A percentile compares a stretch with the other conserved stretches of the same genome.
phyloP scores from a whole-genome alignment of 1,140 invertebrate genomes.

The Papilio polyxenes region DNA sequence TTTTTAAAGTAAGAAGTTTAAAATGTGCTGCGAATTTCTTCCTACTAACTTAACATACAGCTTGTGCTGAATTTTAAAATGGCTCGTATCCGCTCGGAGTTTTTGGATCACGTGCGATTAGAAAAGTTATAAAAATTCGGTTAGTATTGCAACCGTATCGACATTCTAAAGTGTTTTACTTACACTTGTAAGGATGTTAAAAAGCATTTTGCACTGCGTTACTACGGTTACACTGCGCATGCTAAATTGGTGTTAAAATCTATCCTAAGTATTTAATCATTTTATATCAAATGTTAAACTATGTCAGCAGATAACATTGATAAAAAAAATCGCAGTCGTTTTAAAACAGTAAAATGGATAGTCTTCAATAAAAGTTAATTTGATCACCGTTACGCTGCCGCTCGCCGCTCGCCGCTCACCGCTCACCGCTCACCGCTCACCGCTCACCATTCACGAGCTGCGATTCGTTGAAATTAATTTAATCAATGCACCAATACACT shows the following conservation, averaged over 20 bases:
- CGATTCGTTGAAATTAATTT: background rate
- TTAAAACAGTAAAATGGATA: background rate
- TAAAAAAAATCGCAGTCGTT: too few species aligned
- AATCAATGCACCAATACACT: constrained; percentile 3
- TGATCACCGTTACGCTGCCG: background rate
- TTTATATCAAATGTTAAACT: background rate
- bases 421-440: background rate
- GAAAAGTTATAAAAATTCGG: constrained; percentile 14
- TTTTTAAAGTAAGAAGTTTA: background rate
- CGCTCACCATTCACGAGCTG: background rate
- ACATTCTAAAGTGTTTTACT: constrained; percentile 1
- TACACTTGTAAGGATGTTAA: background rate
- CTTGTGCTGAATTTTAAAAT: constrained; percentile 15
- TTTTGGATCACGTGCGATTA: constrained; percentile 24
- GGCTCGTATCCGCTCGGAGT: background rate
- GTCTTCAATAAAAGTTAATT: constrained; percentile 1
- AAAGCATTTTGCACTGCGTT: background rate
- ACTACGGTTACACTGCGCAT: background rate
- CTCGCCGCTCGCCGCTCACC: background rate
- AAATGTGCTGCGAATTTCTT: background rate
- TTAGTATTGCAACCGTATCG: background rate
- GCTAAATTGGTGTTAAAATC: background rate
- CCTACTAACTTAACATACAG: background rate
- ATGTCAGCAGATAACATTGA: background rate
- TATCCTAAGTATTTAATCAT: background rate